A percentile compares a stretch with the other conserved stretches of the same genome.
Conservation (phyloP, 2,888 invertebrate species). For the Synanthedon tipuliformis region DNA sequence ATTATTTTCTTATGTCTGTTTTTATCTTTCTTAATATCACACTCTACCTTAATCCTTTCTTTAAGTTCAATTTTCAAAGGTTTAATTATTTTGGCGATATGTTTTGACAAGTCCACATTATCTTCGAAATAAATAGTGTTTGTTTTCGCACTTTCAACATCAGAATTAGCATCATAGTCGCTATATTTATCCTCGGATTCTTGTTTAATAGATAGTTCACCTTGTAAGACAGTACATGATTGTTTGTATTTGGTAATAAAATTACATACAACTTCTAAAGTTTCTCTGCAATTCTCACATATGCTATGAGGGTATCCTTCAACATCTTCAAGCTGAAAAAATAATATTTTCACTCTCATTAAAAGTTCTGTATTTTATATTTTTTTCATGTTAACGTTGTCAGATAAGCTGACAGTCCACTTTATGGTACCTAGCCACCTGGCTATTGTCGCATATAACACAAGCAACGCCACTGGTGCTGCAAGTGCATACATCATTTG, state of each 20-base stretch:
- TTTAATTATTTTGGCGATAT: constrained; percentile 15
- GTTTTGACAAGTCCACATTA: constrained; percentile 7
- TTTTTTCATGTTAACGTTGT: too few relatives aligned
- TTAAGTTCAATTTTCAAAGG: constrained; percentile 13
- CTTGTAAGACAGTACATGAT: constrained; percentile 31
- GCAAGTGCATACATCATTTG: too few relatives aligned
- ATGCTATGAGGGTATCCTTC: constrained; percentile 47
- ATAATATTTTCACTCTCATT: constrained; percentile 1
- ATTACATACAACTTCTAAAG: constrained; percentile 27
- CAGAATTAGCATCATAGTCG: constrained; percentile 11
- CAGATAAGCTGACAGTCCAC: too few relatives aligned
- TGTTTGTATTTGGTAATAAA: constrained; percentile 45
- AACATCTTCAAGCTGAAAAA: constrained; percentile 46
- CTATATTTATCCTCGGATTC: constrained; percentile 17
- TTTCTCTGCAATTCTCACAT: constrained; percentile 36
- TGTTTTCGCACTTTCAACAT: constrained; percentile 11
- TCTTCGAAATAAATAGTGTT: constrained; percentile 9
- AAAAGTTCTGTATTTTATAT: not conserved
- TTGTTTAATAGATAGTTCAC: constrained; percentile 29
- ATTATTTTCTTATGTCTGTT: constrained; percentile 2
- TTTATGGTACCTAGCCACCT: too few relatives aligned
- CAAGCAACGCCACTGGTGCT: too few relatives aligned
- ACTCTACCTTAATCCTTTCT: not conserved
- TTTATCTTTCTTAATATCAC: too few relatives aligned
- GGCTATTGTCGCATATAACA: too few relatives aligned